Conservation (phyloP, 1,140 invertebrate species). For the Gyrodactylus salaris region DNA sequence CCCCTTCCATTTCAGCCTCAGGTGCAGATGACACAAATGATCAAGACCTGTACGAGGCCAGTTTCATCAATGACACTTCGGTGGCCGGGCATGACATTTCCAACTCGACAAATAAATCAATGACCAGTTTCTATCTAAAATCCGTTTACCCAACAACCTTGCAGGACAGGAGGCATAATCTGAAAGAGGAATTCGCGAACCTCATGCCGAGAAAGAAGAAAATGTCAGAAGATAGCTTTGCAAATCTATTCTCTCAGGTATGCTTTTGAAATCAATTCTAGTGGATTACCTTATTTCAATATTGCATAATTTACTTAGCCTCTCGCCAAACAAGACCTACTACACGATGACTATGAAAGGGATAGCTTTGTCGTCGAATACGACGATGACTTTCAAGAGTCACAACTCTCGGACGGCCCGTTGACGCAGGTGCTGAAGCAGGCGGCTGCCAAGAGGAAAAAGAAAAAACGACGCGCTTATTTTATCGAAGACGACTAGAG, state of each 20-base stretch:
- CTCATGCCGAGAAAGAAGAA: not conserved
- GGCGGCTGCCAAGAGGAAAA: not conserved
- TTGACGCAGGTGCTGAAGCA: not conserved
- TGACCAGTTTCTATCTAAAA: not conserved
- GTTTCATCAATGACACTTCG: not conserved
- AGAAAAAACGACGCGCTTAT: no score
- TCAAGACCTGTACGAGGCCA: not conserved
- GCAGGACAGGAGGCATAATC: no score
- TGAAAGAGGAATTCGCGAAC: not conserved
- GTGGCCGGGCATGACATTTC: no score
- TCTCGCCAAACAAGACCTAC: not conserved
- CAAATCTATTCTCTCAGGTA: not conserved
- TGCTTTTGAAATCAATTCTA: not conserved
- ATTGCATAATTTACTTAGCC: not conserved
- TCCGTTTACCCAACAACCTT: not conserved
- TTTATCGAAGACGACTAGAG: no score
- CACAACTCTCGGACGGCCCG: not conserved
- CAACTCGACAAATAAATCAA: not conserved
- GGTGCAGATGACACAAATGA: no score
- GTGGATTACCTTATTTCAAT: no score
- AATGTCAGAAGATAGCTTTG: not conserved
- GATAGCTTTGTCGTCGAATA: not conserved
- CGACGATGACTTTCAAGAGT: not conserved
- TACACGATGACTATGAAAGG: not conserved
- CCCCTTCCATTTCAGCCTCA: no score